Base-by-base conservation (phyloP, 2,797 vertebrate genomes). In the Myotis myotis region DNA sequence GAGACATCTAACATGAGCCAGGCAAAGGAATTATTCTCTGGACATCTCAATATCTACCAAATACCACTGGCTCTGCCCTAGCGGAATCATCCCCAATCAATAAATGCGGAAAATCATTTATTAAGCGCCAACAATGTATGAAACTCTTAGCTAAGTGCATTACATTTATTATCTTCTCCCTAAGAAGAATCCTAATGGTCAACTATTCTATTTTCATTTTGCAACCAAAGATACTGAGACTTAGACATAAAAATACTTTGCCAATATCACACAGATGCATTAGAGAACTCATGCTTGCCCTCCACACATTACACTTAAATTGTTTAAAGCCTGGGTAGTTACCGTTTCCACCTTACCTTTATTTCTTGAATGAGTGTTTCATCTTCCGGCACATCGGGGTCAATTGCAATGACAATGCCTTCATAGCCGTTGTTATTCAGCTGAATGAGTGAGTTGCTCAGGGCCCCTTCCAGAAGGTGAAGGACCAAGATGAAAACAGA, bases 351-450 rank as follows among this genome's bases (percentile, higher is more conserved):
- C 70, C 96, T 96, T 97, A 98, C 98, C 97, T 98, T 96, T 47
- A 97, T 98, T 2, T 96, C 96, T 57, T 96, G 92, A 75, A 98
- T 96, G 47, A 98, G 95, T 53, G 95, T 95, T 85, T 94, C 47
- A 81, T 98, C 96, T 95, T 98, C 98, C 12, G 96, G 97, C 47
- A 98, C 85, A 22, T 30, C 49, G 22, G 97, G 98, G 78, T 98
- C 96, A 75, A 98, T 98, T 55, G 98, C 98, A 92, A 98, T 95
- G 93, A 98, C 95, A 33, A 98, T 92, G 15, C 97, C 96, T 91
- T 98, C 98, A 79, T 98, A 98, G 33, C 98, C 98, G 57, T 98
- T 98, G 49, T 97, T 90, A 57, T 97, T 97, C 86, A 98, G 91
- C 78, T 97, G 92, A 80, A 98, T 96, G 79, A 96, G 95, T 4